Evolutionary conservation across 1,140 invertebrate genomes (phyloP), one percentile per base, ranked within the genome.

Genomic region (Tetraneura akinire): DNA sequence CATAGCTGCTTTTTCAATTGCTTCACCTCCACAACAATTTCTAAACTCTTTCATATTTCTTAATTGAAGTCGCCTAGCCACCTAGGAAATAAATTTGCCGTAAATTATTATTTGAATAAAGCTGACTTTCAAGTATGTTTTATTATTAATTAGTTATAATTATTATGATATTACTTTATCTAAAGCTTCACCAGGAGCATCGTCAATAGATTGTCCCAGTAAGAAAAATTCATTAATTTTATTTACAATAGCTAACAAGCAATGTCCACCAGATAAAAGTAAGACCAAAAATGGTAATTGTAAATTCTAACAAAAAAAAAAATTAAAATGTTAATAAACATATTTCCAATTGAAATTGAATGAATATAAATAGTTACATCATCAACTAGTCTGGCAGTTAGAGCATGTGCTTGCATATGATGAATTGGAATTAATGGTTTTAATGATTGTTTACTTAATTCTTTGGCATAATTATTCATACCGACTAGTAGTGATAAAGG

Each of bases 321-420:
- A 64, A 60, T 26, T 29, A 16, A 2, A 16, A 60, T 29, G 0
- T 29, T n/a, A 66, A 37, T n/a, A 53, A 53, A n/a, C 18, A 53
- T 18, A 64, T 82, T 37, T n/a, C n/a, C n/a, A n/a, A n/a, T n/a
- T n/a, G n/a, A n/a, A n/a, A n/a, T 60, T 29, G 13, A 66, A 42
- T 0, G 1, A 68, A 64, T 81, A 8, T 47, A 42, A 16, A 51
- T 21, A 82, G 76, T 82, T 85, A 88, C 89, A 87, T 89, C 86
- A 80, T 90, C 82, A 1, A 87, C 85, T 89, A 98, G 92, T 84
- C 96, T 88, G 18, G 89, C 90, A 26, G 92, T 96, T 76, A 98
- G 86, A n/a, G 97, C 96, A 90, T 99, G 97, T 11, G 97, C 97
- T 89, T 98, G 92, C 97, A 99, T 99, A 83, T 99, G 97, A 88